phyloP scores from a whole-genome alignment of 2,888 invertebrate species.

The Orthosia incerta region DNA sequence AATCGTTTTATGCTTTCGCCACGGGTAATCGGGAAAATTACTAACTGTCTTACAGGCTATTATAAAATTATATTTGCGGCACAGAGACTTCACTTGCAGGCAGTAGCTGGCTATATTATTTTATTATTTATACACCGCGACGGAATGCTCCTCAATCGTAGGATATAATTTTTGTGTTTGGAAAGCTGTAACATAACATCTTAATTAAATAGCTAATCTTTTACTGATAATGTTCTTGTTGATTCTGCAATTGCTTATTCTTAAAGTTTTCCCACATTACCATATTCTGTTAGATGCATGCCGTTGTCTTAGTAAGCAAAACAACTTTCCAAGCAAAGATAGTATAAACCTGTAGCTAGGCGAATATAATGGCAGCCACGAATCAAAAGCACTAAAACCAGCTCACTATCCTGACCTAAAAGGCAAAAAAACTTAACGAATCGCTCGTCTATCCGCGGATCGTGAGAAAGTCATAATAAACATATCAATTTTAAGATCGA shows the following conservation, averaged over 20 bases:
- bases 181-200: too few species aligned
- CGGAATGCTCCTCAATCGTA: neutral
- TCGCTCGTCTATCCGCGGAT: conserved; percentile 70
- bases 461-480: conserved; percentile 91
- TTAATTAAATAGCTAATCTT: neutral
- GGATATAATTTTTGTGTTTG: neutral
- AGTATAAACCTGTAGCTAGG: conserved; percentile 13
- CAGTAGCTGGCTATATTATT: conserved; percentile 14
- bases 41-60: conserved; percentile 35
- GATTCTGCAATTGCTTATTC: neutral
- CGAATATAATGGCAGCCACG: conserved; percentile 23
- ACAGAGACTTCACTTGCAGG: conserved; percentile 21
- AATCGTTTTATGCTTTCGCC: conserved; percentile 44
- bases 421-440: conserved; percentile 57
- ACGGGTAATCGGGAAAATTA: conserved; percentile 55
- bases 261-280: too few species aligned
- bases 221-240: neutral
- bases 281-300: too few species aligned
- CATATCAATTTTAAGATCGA: conserved; percentile 88
- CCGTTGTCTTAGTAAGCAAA: neutral
- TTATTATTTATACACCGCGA: conserved; percentile 1
- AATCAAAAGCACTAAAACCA: conserved; percentile 48
- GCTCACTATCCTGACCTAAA: conserved; percentile 41
- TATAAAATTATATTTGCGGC: conserved; percentile 49
- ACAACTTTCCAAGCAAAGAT: neutral